Base-by-base conservation (phyloP, 2,888 invertebrate genomes). In the Rhogogaster chlorosoma region DNA sequence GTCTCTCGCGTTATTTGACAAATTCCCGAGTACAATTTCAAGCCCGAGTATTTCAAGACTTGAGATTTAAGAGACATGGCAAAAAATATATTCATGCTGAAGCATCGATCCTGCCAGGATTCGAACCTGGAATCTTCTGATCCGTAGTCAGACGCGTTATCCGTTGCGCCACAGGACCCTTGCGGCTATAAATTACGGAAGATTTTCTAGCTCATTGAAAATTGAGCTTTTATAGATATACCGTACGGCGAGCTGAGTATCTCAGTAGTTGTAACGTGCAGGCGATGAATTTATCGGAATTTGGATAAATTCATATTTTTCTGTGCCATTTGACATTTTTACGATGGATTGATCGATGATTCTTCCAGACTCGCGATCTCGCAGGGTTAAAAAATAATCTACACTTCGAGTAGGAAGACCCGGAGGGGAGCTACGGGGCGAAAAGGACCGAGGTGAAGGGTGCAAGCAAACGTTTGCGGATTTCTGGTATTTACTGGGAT, bases 61-160 rank as follows among this genome's bases (percentile, higher is more conserved):
- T 12, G 29, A 26, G 49, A 26, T 15, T 26, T 2, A 26, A 36
- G 53, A 3, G 0, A 29, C 7, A n/a, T 18, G 32, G 5, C 29
- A n/a, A 53, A 78, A 78, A 53, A 78, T 32, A n/a, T 29, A 71
- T n/a, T 9, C 70, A 18, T 78, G 53, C 53, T 10, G 18, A 61
- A 26, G 38, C 38, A 38, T 18, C 95, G 95, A 95, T 94, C 95
- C 94, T 95, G 95, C 95, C 95, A 95, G 95, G 95, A 95, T 95
- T 95, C 95, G 95, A 95, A 95, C 94, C 95, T 95, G 95, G 94
- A 95, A 95, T 95, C 95, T 95, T 95, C 95, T 95, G 95, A 95
- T 95, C 95, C 95, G 95, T 95, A 95, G 95, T 95, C 95, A 95
- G 95, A 95, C 95, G 95, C 95, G 95, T 95, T 95, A 95, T 95